Conservation (phyloP, 2,888 invertebrate species). For the Andrena hattorfiana region DNA sequence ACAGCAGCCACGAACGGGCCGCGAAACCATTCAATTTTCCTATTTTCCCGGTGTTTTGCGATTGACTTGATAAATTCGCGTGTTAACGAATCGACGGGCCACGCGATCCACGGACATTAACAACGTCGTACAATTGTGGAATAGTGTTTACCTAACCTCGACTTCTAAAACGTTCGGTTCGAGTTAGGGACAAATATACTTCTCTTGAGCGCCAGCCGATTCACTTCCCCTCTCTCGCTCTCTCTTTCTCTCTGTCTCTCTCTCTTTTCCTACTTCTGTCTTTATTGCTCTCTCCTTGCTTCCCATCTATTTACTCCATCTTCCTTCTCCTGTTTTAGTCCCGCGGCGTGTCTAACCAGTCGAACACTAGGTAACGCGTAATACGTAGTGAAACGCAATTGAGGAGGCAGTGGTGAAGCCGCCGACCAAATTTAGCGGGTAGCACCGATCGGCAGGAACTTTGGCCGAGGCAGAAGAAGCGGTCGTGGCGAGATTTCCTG, state of each 20-base stretch:
- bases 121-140: neutral
- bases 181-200: conserved; percentile 50
- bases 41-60: conserved; percentile 32
- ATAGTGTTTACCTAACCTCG: conserved; percentile 59
- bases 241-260: neutral
- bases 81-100: conserved; percentile 22
- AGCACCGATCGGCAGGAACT: conserved; percentile 14
- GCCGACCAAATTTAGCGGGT: conserved; percentile 52
- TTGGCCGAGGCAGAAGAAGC: neutral
- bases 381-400: conserved; percentile 47
- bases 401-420: conserved; percentile 9
- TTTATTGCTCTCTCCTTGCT: conserved; percentile 28
- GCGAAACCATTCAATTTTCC: conserved; percentile 35
- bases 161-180: conserved; percentile 37
- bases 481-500: conserved; percentile 49
- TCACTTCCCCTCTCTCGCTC: conserved; percentile 8
- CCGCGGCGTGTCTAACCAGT: conserved; percentile 22
- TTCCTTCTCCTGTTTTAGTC: conserved; percentile 22
- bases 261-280: conserved; percentile 13
- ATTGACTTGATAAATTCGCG: conserved; percentile 52
- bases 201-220: conserved; percentile 27
- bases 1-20: conserved; percentile 48
- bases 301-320: conserved; percentile 21
- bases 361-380: conserved; percentile 32
- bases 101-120: conserved; percentile 19